These are phyloP conservation scores for Alitta virens DNA, from an alignment of 2,888 invertebrate genomes.

Conservation along the genomic window DNA sequence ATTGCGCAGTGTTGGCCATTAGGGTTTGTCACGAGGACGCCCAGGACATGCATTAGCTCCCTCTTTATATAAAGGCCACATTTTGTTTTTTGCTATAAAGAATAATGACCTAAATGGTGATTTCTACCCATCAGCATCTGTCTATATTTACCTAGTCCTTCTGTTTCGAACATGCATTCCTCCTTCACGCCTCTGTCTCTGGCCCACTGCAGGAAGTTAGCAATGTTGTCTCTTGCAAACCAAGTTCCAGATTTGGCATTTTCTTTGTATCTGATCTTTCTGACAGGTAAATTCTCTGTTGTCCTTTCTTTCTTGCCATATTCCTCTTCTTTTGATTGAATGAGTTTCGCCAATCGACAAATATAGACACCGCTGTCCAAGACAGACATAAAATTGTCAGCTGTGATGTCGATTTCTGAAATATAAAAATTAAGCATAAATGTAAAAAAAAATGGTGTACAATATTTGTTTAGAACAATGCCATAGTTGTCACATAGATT, in stretches of 20 bases:
- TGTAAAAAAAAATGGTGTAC: too few relatives aligned
- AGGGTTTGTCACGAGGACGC: too few relatives aligned
- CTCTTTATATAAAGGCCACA: too few relatives aligned
- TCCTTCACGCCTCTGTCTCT: slow-evolving; percentile 80
- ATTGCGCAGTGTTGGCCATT: too few relatives aligned
- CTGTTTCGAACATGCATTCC: slow-evolving; percentile 84
- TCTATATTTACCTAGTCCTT: slow-evolving; percentile 76
- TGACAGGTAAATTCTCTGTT: slow-evolving; percentile 1
- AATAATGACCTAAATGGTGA: too few relatives aligned
- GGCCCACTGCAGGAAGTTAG: slow-evolving; percentile 85
- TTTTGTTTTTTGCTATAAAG: too few relatives aligned
- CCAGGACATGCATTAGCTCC: too few relatives aligned
- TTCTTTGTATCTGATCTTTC: slow-evolving; percentile 66
- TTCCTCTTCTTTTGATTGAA: slow-evolving; percentile 68
- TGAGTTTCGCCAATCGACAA: slow-evolving; percentile 76
- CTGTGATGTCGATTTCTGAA: slow-evolving; percentile 64
- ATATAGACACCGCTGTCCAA: slow-evolving; percentile 81
- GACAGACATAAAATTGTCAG: slow-evolving; percentile 77
- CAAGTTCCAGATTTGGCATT: slow-evolving; percentile 81
- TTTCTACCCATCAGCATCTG: too few relatives aligned
- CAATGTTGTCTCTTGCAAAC: slow-evolving; percentile 85
- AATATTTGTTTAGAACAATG: too few relatives aligned
- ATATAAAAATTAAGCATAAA: not conserved
- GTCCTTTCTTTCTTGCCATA: not conserved
- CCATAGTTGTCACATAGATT: too few relatives aligned